Percentiles rank a stretch among this genome's conserved stretches.
phyloP scores from a whole-genome alignment of 2,797 vertebrate genomes.

The Tachyglossus aculeatus region DNA sequence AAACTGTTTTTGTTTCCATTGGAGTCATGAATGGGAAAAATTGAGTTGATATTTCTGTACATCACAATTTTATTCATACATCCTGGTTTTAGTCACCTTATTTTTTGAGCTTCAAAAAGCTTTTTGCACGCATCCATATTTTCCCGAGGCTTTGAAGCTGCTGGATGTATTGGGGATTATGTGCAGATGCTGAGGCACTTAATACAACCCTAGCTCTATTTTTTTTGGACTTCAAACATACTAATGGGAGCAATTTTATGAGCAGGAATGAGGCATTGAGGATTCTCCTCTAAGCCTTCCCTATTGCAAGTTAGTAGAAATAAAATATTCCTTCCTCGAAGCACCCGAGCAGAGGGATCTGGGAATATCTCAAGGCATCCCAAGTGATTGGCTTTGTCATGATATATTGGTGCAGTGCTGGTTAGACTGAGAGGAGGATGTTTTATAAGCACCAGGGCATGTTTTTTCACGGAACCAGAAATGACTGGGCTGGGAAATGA shows the following conservation, averaged over 20 bases:
- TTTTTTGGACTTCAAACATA: slow-evolving; percentile 16
- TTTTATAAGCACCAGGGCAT: not conserved
- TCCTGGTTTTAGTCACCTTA: not conserved
- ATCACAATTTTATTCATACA: slow-evolving; percentile 7
- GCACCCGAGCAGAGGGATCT: not conserved
- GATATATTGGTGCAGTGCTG: not conserved
- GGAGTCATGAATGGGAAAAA: slow-evolving; percentile 6
- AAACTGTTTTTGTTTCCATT: not conserved
- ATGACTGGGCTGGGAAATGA: not conserved
- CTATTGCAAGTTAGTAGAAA: slow-evolving; percentile 18
- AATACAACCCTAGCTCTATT: slow-evolving; percentile 8
- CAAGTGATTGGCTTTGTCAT: not conserved
- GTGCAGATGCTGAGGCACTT: slow-evolving; percentile 1
- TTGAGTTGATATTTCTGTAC: not conserved
- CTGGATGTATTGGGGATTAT: slow-evolving; percentile 12
- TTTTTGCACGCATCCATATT: slow-evolving; percentile 22
- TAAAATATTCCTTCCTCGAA: too few relatives aligned
- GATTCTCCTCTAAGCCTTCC: not conserved
- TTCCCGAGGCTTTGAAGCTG: not conserved
- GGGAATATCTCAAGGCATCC: not conserved
- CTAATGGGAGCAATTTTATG: slow-evolving; percentile 9
- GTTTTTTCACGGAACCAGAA: not conserved
- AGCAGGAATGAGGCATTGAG: not conserved
- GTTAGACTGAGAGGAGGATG: too few relatives aligned
- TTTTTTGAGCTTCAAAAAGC: not conserved